Evolutionary conservation across 2,797 vertebrate genomes (phyloP), one percentile per base, ranked within the genome.

Genomic region (Rhinatrema bivittatum): DNA sequence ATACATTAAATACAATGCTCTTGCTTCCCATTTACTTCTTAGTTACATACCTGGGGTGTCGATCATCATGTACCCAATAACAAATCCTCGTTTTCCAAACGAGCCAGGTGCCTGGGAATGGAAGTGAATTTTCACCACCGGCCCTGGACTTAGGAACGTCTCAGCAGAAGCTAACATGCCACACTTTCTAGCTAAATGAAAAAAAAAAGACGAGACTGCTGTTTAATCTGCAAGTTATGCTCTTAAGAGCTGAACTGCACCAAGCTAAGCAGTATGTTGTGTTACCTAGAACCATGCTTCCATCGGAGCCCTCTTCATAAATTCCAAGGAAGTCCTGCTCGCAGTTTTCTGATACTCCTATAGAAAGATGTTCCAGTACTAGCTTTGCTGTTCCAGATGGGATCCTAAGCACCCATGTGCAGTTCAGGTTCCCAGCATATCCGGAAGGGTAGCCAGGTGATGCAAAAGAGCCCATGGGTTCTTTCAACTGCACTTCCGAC

Each of bases 311-410:
- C 16, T 53, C 42, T 36, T 47, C 39, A 34, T 32, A 62, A 53
- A 66, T 30, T 12, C 47, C 32, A 25, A 46, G 34, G 25, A 57
- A 43, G 35, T 31, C 42, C 16, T 27, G 11, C 36, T 38, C 30
- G 26, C 45, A 46, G 36, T 21, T 41, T 25, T 14, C 32, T 0
- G 3, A 36, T 22, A 36, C 41, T 36, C 17, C 15, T 46, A 51
- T 36, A 46, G 60, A 50, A 2, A 5, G 39, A 13, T 32, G 7
- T 28, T 60, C 46, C 32, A 42, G 29, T 25, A 5, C 38, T 23
- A 53, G 35, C 31, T 61, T 52, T 32, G 22, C 32, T n/a, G 12
- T 56, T 41, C 42, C 35, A 25, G 32, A 25, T 21, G 39, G 32
- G 10, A 33, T 20, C 3, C 3, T 0, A 27, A 41, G 36, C 2